Base-by-base conservation (phyloP, 2,113 vertebrate genomes). In the Passer montanus region DNA sequence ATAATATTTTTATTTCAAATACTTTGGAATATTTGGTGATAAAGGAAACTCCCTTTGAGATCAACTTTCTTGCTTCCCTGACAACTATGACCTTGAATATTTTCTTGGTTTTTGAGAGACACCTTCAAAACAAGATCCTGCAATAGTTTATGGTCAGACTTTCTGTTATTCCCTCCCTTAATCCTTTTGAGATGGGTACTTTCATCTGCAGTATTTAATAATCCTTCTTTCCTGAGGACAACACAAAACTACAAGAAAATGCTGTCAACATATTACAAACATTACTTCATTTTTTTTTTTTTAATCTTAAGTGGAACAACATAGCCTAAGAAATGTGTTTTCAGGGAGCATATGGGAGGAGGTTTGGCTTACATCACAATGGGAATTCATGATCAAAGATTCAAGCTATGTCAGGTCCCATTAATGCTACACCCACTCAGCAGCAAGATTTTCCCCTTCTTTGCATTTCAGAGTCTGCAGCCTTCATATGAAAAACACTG, bases 401-500 rank as follows among this genome's bases (percentile, higher is more conserved):
- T 66, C 66, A 75, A 75, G 63, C n/a, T 90, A 41, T 80, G 85
- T 85, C 74, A 90, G 50, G 30, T 93, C 46, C 37, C 44, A 76
- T 89, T 94, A 91, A 84, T 60, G 43, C 47, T 82, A 60, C 47
- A 64, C 19, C 43, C 73, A 72, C 59, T 78, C 55, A 52, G 66
- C 11, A 76, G 69, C 15, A 88, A 75, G 44, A 79, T n/a, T 66
- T 47, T 3, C 26, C 15, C 46, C 46, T 68, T 87, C 56, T 92
- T 80, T 62, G 52, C 74, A 89, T 83, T 93, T 96, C 66, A 89
- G 80, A 93, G 31, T n/a, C 73, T 94, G n/a, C 52, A 88, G 28
- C 47, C 17, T 80, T 76, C 52, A 28, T 28, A 75, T 1, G 16
- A 90, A 94, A 89, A 62, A 53, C 10, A 49, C 35, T 50, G 43